Evolutionary conservation across 2,888 invertebrate genomes (phyloP).

Genomic region (Hesperia comma): DNA sequence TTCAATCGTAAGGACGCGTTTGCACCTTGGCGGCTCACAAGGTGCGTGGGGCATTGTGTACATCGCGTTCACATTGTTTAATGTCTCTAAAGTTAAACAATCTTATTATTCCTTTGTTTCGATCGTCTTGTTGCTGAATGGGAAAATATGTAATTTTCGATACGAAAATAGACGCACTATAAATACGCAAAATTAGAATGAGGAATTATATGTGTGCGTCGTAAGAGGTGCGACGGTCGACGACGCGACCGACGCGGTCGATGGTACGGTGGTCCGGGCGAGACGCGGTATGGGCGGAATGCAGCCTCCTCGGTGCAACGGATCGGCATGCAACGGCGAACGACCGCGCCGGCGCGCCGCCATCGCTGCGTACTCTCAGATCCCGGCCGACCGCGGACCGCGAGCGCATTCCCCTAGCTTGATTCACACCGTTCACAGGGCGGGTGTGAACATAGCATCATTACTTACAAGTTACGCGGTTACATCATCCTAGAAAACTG

Average conservation of each 20-base stretch:
- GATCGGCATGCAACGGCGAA: conserved; percentile 58
- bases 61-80: no score
- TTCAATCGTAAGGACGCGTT: not conserved
- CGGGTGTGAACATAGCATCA: conserved; percentile 2
- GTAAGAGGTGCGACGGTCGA: not conserved
- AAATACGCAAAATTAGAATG: not conserved
- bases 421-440: conserved; percentile 53
- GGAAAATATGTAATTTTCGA: no score
- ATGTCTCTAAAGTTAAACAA: no score
- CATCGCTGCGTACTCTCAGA: no score
- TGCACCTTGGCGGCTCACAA: not conserved
- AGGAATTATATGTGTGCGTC: not conserved
- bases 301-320: conserved; percentile 55
- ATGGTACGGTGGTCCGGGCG: conserved; percentile 41
- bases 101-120: no score
- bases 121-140: no score
- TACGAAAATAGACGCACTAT: no score
- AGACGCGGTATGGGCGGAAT: conserved; percentile 67
- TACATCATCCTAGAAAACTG: conserved; percentile 15
- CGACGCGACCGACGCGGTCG: not conserved
- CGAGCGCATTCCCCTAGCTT: conserved; percentile 52
- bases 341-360: conserved; percentile 52
- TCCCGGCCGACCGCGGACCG: conserved; percentile 25
- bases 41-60: no score
- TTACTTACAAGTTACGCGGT: not conserved